Percentiles rank a stretch among this genome's conserved stretches.
Evolutionary conservation across 2,888 invertebrate genomes (phyloP).

Genomic region (Chrysolina oricalcia): DNA sequence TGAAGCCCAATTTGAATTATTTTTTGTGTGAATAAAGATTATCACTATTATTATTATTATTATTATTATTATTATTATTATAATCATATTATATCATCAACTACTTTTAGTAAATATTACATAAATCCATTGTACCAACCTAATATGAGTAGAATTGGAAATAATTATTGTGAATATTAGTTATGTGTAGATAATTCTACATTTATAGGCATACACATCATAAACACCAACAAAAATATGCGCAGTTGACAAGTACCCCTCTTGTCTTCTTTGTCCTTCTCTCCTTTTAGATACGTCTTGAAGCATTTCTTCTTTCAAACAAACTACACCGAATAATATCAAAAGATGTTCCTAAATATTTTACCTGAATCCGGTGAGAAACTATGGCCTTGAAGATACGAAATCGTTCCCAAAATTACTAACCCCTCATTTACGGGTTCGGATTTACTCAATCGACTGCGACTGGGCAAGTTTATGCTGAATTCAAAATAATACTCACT

Average conservation of each 20-base stretch:
- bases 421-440: conserved; percentile 15
- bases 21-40: too few species aligned
- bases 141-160: too few species aligned
- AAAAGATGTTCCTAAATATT: conserved; percentile 16
- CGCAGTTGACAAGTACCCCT: background rate
- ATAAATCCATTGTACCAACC: too few species aligned
- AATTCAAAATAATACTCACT: conserved; percentile 15
- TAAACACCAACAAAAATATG: too few species aligned
- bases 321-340: conserved; percentile 20
- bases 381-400: conserved; percentile 4
- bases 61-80: too few species aligned
- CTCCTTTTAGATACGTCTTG: conserved; percentile 7
- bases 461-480: conserved; percentile 18
- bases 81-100: too few species aligned
- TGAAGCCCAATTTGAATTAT: too few species aligned
- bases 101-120: too few species aligned
- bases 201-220: too few species aligned
- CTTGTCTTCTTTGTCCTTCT: conserved; percentile 2
- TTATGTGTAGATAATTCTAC: too few species aligned
- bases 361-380: conserved; percentile 22
- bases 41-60: too few species aligned
- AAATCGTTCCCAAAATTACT: conserved; percentile 18
- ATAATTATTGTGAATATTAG: too few species aligned
- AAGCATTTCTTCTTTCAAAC: conserved; percentile 17
- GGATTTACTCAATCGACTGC: conserved; percentile 12